Percentiles rank a stretch among this genome's conserved stretches.
phyloP scores from a whole-genome alignment of 2,888 invertebrate species.

The Drosophila recens region DNA sequence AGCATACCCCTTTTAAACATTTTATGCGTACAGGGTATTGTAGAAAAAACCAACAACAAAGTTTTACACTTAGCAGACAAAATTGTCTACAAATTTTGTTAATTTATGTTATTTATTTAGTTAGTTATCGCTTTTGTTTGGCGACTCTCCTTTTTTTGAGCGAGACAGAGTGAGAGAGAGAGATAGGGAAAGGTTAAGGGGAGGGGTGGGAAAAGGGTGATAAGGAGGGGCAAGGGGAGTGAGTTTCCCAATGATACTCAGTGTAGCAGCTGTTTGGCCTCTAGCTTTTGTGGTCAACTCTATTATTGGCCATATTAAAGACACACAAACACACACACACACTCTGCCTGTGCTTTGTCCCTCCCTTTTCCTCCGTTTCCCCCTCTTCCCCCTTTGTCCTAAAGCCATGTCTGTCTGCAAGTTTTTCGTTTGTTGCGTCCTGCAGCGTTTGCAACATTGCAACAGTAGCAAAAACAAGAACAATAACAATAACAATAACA shows the following conservation, averaged over 20 bases:
- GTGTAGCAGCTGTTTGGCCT: conserved; percentile 44
- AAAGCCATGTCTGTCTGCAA: conserved; percentile 3
- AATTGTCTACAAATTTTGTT: conserved; percentile 79
- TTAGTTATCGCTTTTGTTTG: conserved; percentile 75
- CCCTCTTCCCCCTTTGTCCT: background rate
- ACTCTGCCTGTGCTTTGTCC: no score
- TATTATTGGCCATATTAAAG: conserved; percentile 53
- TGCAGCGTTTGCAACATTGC: conserved; percentile 19
- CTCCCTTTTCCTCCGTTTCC: background rate
- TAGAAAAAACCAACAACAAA: conserved; percentile 56
- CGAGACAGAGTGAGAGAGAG: no score
- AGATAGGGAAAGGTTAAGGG: background rate
- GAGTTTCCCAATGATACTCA: conserved; percentile 1
- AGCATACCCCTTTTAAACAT: background rate
- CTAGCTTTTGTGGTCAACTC: conserved; percentile 55
- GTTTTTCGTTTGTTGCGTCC: conserved; percentile 3
- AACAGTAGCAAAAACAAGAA: background rate
- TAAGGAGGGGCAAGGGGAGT: no score
- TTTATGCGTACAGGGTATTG: background rate
- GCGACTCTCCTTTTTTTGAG: conserved; percentile 15
- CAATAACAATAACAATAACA: background rate
- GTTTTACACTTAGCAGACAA: conserved; percentile 77
- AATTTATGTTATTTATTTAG: conserved; percentile 79
- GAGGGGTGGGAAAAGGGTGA: background rate
- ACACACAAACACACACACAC: conserved; percentile 2